Base-by-base conservation (phyloP, 2,888 invertebrate genomes). In the Apoda limacodes region DNA sequence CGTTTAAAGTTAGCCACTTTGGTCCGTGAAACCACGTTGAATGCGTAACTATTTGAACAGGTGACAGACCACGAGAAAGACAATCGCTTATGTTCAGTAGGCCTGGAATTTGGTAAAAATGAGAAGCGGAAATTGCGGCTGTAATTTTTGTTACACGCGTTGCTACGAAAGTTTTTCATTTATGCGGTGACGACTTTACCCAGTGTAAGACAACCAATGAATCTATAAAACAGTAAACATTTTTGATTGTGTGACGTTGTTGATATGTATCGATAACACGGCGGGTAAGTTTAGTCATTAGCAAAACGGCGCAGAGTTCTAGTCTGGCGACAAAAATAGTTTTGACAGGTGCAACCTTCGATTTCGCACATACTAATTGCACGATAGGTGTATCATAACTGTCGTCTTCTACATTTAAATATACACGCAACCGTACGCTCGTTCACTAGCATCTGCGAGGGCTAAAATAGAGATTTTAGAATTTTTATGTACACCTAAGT, bases 391-490 rank as follows among this genome's bases (percentile, higher is more conserved):
- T n/a, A 3, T 10, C 15, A 9, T 13, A 5, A n/a, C 13, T n/a
- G 2, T 21, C 21, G 9, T 26, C 13, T 12, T 28, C 22, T 11
- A 31, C 31, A 14, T 19, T n/a, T n/a, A n/a, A n/a, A 13, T 3
- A 24, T 9, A 24, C 14, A 24, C 2, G 14, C 12, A 3, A 20
- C 34, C 15, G 25, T 34, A 34, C 11, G 23, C 34, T 7, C 23
- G 22, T 15, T 34, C 34, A 20, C 34, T 34, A 10, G 34, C 28
- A n/a, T 34, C 34, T 11, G 25, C 9, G 12, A 29, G 29, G 5
- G 28, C 28, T 2, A 22, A 9, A 21, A n/a, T n/a, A n/a, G n/a
- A n/a, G n/a, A 31, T 26, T 21, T 5, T 25, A 4, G 25, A 14
- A 3, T 26, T 11, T 13, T 20, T 5, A 5, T 22, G 14, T 11